Conservation (phyloP, 1,140 invertebrate species). For the Papilio glaucus region DNA sequence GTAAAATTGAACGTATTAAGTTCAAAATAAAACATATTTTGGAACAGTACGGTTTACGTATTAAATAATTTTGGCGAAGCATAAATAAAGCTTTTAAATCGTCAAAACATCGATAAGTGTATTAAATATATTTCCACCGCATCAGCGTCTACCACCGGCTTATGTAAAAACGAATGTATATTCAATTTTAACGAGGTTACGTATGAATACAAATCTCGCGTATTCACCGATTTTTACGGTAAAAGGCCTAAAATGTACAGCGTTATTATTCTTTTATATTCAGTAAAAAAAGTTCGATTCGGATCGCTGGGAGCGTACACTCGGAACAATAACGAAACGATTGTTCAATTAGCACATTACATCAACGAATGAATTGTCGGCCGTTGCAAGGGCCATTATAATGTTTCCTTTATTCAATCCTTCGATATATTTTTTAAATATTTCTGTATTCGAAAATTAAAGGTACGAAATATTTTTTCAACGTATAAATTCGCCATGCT, state of each 20-base stretch:
- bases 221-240: slow-evolving; percentile 35
- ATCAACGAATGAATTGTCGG: slow-evolving; percentile 32
- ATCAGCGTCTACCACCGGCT: background rate
- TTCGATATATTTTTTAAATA: background rate
- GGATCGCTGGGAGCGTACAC: slow-evolving; percentile 17
- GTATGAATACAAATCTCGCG: slow-evolving; percentile 38
- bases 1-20: too few relatives aligned
- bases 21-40: background rate
- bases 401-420: slow-evolving; percentile 15
- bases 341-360: slow-evolving; percentile 62
- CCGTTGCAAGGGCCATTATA: background rate
- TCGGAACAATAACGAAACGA: slow-evolving; percentile 54
- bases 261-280: slow-evolving; percentile 38
- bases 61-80: background rate
- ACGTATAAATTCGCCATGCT: background rate
- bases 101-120: slow-evolving; percentile 15
- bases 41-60: background rate
- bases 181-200: slow-evolving; percentile 38
- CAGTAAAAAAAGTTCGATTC: slow-evolving; percentile 32
- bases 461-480: background rate
- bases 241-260: slow-evolving; percentile 37
- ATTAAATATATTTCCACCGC: slow-evolving; percentile 12
- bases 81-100: slow-evolving; percentile 12
- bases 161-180: slow-evolving; percentile 32
- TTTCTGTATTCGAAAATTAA: background rate